Base-by-base conservation (phyloP, 2,797 vertebrate genomes). In the Xiphophorus birchmanni region DNA sequence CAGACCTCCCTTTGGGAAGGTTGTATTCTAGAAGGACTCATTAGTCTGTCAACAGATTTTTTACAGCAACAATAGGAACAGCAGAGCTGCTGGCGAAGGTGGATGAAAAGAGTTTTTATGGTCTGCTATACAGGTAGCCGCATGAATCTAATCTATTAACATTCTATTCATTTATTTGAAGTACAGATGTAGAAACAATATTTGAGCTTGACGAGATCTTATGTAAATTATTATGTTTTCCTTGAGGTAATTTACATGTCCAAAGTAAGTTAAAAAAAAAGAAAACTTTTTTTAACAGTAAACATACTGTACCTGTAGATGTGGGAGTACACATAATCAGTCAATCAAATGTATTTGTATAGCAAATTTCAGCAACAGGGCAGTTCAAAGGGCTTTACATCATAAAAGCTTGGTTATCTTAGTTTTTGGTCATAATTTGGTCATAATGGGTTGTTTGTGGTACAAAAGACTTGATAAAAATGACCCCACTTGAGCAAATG, bases 31-130 rank as follows among this genome's bases (percentile, higher is more conserved):
- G 17, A 45, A 77, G 74, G 40, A 56, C 37, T 81, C 17, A 74
- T 79, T 80, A 76, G 32, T 37, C 50, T 63, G 48, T 77, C 58
- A 56, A 29, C 37, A 56, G 72, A 74, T 78, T 60, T 56, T 71
- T 37, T 71, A 56, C n/a, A 79, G 37, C 76, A 26, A n/a, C 26
- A 45, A 47, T 18, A 5, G 76, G 26, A 26, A 52, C 40, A 60
- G 73, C 29, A 15, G 65, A 80, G 69, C 6, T 52, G 44, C 48
- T 5, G 48, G 54, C 52, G 21, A 73, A 73, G 29, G 48, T 26
- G 21, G 32, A 75, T 60, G 35, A 32, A 73, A 74, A 40, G n/a
- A 77, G 56, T 80, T 56, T 69, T 71, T 58, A 50, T 73, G 37
- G 21, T 74, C 29, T n/a, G 23, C 40, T 11, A 52, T 52, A 9